These are phyloP conservation scores for Petrophora chlorosata DNA, from an alignment of 2,888 invertebrate genomes.

Conservation along the genomic window DNA sequence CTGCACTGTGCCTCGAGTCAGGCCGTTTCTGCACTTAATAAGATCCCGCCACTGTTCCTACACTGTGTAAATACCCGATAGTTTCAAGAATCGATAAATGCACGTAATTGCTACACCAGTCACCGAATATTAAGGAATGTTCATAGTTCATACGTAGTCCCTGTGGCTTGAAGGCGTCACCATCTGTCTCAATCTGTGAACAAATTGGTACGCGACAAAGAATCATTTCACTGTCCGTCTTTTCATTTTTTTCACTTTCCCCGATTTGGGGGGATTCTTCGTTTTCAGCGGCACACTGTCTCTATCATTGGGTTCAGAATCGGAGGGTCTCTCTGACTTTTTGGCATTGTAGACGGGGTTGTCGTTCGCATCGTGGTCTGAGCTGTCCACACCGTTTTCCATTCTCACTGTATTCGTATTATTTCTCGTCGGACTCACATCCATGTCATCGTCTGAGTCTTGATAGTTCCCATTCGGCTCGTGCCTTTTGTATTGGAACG, in stretches of 20 bases:
- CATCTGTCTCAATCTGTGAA: conserved; percentile 64
- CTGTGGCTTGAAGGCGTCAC: conserved; percentile 40
- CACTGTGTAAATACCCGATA: conserved; percentile 10
- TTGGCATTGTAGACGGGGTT: conserved; percentile 49
- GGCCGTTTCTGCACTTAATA: background rate
- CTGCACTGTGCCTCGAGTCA: background rate
- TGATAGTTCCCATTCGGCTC: conserved; percentile 69
- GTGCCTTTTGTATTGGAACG: conserved; percentile 56
- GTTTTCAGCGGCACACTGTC: conserved; percentile 68
- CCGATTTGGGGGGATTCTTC: conserved; percentile 52
- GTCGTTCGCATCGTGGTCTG: conserved; percentile 72
- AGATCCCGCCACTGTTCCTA: conserved; percentile 6
- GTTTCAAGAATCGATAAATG: conserved; percentile 55
- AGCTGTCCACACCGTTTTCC: conserved; percentile 71
- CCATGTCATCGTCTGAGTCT: conserved; percentile 69
- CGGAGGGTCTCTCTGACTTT: conserved; percentile 39
- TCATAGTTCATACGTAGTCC: conserved; percentile 52
- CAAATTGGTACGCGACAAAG: conserved; percentile 72
- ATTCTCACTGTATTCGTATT: conserved; percentile 55
- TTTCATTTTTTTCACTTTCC: conserved; percentile 68
- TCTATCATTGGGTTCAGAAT: conserved; percentile 58
- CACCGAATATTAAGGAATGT: conserved; percentile 68
- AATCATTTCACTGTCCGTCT: conserved; percentile 79
- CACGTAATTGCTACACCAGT: conserved; percentile 59
- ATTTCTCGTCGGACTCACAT: conserved; percentile 46